Evolutionary conservation across 2,113 vertebrate species (phyloP).

Genomic region (Ochotona princeps): DNA sequence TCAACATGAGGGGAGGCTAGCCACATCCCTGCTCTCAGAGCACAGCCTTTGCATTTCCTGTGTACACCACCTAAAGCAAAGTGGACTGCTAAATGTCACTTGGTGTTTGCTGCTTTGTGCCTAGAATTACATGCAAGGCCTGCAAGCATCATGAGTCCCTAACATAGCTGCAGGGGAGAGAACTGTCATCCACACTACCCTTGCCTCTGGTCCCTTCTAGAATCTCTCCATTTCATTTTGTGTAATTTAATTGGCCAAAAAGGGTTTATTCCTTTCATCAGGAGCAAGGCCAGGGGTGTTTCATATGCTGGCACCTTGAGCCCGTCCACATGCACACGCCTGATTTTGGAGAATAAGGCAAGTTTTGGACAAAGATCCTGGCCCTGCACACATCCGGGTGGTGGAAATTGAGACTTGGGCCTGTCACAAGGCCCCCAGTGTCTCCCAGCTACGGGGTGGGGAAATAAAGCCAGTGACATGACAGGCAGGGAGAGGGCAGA

Average conservation of each 20-base stretch:
- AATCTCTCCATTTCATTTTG: background rate
- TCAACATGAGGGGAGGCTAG: background rate
- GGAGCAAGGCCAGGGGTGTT: background rate
- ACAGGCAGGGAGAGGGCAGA: background rate
- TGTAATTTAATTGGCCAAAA: background rate
- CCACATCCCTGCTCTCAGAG: conserved; percentile 21
- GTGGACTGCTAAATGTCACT: conserved; percentile 64
- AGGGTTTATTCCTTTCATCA: background rate
- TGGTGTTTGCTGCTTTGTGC: conserved; percentile 56
- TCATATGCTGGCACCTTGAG: background rate
- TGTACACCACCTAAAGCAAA: conserved; percentile 49
- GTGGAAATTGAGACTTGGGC: background rate
- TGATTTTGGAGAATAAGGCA: background rate
- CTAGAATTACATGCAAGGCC: conserved; percentile 62
- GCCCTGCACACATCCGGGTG: fast-evolving
- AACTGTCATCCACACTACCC: background rate
- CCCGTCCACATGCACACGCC: background rate
- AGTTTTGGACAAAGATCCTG: background rate
- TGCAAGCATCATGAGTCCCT: conserved; percentile 42
- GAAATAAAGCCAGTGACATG: background rate
- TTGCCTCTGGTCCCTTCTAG: background rate
- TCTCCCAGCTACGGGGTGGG: no score
- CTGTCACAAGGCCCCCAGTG: no score
- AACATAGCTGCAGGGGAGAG: conserved; percentile 49
- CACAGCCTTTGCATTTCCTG: conserved; percentile 70